Evolutionary conservation across 1,140 invertebrate genomes (phyloP), one percentile per base, ranked within the genome.

Genomic region (Cardiocondyla obscurior): DNA sequence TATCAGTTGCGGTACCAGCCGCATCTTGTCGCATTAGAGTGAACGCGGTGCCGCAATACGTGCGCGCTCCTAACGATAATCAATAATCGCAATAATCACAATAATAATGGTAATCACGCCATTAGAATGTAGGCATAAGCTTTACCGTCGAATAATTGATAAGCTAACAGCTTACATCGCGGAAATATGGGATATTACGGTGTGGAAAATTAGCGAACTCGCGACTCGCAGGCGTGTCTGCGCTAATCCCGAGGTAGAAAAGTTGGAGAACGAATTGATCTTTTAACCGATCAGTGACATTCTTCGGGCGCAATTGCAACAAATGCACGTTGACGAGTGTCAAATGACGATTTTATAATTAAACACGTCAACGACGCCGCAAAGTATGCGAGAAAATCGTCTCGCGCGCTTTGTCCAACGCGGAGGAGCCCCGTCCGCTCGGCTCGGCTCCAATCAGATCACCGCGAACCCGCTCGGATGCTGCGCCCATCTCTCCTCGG

Each of bases 401-500:
- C 25, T 39, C 30, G 22, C 58, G 30, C 16, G 42, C 73, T 77
- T 67, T 67, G 46, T 77, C 8, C 30, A 7, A 19, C 30, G 44
- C 30, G n/a, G 22, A 25, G n/a, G 22, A 25, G 28, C 28, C 16
- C 57, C 46, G 7, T 39, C 22, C 46, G 55, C 39, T 42, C 55
- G n/a, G 19, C 30, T 2, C 72, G 28, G 33, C 36, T 67, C 57
- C 46, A 69, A 62, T 77, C 60, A 53, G 46, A 67, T 65, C 51
- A 42, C 33, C 77, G 51, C 53, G 77, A 70, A 64, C 14, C 25
- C 60, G 49, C 62, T 39, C 39, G 42, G 67, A 82, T 82, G 49
- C 79, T 81, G 79, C 79, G 53, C 77, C 77, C 64, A 53, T 69
- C 64, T 74, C 72, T 14, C 14, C 39, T 10, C 74, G 25, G 14